Evolutionary conservation across 2,888 invertebrate species (phyloP).

Genomic region (Zygogramma bicolorata): DNA sequence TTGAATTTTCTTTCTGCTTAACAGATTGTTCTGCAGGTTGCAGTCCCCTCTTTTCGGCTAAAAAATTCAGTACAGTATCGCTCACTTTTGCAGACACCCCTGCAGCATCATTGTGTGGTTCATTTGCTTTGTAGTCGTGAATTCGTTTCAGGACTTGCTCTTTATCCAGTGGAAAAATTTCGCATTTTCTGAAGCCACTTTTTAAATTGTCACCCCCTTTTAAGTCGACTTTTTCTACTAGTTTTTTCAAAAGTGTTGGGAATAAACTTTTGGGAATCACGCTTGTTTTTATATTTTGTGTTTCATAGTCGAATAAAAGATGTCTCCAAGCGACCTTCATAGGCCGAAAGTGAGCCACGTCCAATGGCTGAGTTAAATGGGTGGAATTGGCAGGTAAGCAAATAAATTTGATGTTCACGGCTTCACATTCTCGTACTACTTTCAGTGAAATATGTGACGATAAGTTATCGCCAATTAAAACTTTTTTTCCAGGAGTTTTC

Average conservation of each 20-base stretch:
- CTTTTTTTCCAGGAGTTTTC: slow-evolving; percentile 43
- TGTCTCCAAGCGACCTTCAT: neutral
- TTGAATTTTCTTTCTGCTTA: slow-evolving; percentile 11
- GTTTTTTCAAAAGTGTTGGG: neutral
- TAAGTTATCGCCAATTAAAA: slow-evolving; percentile 57
- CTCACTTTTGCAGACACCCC: neutral
- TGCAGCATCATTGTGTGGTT: neutral
- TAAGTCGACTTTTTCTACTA: neutral
- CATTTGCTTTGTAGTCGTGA: neutral
- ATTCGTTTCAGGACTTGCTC: neutral
- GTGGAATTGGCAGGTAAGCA: slow-evolving; percentile 51
- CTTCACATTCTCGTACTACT: slow-evolving; percentile 52
- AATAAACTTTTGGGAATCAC: slow-evolving; percentile 2
- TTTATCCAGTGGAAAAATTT: neutral
- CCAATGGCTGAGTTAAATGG: slow-evolving; percentile 52
- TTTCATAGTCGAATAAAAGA: neutral
- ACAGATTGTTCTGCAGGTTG: neutral
- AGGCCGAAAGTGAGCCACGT: slow-evolving; percentile 11
- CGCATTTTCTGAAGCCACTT: slow-evolving; percentile 1
- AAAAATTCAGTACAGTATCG: neutral
- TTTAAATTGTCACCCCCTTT: neutral
- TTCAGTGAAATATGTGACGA: slow-evolving; percentile 47
- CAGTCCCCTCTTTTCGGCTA: slow-evolving; percentile 2
- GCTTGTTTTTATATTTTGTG: neutral
- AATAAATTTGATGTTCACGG: slow-evolving; percentile 53